Evolutionary conservation across 2,113 vertebrate genomes (phyloP).

Genomic region (Mus pahari): DNA sequence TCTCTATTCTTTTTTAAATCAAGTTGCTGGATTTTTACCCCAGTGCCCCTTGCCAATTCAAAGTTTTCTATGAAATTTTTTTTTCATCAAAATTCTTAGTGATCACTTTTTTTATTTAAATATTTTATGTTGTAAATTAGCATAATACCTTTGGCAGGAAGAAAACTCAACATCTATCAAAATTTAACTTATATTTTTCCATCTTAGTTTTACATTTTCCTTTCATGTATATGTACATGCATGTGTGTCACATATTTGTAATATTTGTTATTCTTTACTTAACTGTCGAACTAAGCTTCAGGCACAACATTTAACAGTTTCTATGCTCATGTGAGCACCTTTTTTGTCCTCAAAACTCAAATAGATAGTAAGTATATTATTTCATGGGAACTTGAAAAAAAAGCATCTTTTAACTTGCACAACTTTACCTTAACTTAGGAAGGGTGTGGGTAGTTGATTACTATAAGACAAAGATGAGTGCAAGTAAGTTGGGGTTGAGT

Average conservation of each 20-base stretch:
- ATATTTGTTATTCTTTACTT: not conserved
- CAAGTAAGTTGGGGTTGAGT: conserved; percentile 24
- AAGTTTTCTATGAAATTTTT: not conserved
- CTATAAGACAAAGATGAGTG: not conserved
- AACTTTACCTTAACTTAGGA: not conserved
- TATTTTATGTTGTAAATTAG: not conserved
- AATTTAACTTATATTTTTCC: not conserved
- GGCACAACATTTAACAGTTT: not conserved
- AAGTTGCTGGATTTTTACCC: not conserved
- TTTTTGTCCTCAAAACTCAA: not conserved
- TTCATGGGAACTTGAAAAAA: not conserved
- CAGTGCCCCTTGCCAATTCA: not conserved
- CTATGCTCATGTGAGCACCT: not conserved
- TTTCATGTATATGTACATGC: fast-evolving
- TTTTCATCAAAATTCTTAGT: not conserved
- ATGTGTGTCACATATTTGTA: not conserved
- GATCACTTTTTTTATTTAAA: not conserved
- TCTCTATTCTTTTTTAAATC: not conserved
- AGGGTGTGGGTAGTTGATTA: not conserved
- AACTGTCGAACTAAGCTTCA: not conserved
- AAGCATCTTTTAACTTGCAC: not conserved
- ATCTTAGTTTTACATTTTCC: not conserved
- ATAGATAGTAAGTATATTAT: not conserved
- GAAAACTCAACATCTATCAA: not conserved
- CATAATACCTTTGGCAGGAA: not conserved